Percentiles rank a stretch among this genome's conserved stretches.
phyloP scores from a whole-genome alignment of 2,888 invertebrate genomes.

The Malthinus seriepunctatus region DNA sequence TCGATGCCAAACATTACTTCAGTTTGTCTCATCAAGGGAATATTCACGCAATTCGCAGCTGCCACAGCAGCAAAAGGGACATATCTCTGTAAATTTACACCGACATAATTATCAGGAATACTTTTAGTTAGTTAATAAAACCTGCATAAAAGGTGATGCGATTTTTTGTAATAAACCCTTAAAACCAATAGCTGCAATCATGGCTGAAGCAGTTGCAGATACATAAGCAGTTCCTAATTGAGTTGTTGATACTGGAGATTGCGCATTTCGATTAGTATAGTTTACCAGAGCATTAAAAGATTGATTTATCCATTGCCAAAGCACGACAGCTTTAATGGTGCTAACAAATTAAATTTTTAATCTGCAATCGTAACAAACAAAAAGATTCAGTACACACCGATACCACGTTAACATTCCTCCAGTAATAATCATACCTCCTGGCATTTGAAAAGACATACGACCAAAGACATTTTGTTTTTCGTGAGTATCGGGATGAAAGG shows the following conservation, averaged over 20 bases:
- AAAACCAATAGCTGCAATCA: slow-evolving; percentile 84
- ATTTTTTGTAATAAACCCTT: slow-evolving; percentile 79
- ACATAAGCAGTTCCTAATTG: slow-evolving; percentile 86
- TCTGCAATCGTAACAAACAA: background rate
- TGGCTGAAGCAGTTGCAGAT: slow-evolving; percentile 86
- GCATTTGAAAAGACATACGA: slow-evolving; percentile 91
- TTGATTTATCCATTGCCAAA: slow-evolving; percentile 96
- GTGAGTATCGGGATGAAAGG: slow-evolving; percentile 90
- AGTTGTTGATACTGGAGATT: slow-evolving; percentile 75
- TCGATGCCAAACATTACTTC: slow-evolving; percentile 79
- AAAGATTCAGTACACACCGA: slow-evolving; percentile 59
- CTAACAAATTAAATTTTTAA: slow-evolving; percentile 52
- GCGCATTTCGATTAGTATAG: slow-evolving; percentile 90
- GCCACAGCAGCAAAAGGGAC: slow-evolving; percentile 87
- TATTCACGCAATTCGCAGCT: slow-evolving; percentile 90
- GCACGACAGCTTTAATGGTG: slow-evolving; percentile 81
- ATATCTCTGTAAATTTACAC: slow-evolving; percentile 68
- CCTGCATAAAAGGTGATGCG: slow-evolving; percentile 64
- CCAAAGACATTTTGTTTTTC: slow-evolving; percentile 90
- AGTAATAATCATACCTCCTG: slow-evolving; percentile 82
- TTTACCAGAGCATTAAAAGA: slow-evolving; percentile 95
- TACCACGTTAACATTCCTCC: slow-evolving; percentile 93
- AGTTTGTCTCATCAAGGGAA: slow-evolving; percentile 90
- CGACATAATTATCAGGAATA: background rate
- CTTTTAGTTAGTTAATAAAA: slow-evolving; percentile 41